Conservation (phyloP, 2,888 invertebrate genomes). For the Volucella inflata region DNA sequence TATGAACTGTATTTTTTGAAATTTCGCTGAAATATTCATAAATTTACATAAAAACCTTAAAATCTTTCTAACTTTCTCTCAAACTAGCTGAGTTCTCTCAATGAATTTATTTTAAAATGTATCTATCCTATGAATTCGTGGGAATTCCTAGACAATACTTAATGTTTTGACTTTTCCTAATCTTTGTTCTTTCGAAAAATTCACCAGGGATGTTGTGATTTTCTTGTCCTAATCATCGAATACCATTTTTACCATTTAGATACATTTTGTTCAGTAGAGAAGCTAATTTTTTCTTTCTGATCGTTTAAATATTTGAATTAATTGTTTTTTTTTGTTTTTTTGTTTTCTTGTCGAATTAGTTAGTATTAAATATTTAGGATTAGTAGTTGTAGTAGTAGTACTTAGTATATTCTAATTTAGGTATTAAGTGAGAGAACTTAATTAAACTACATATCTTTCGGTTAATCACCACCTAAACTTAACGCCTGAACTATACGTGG, state of each 20-base stretch:
- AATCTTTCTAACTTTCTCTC: conserved; percentile 22
- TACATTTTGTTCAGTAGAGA: conserved; percentile 28
- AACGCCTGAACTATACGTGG: conserved; percentile 98
- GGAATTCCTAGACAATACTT: too few relatives aligned
- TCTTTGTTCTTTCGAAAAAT: too few relatives aligned
- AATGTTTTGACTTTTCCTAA: too few relatives aligned
- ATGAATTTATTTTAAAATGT: too few relatives aligned
- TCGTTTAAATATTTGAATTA: too few relatives aligned
- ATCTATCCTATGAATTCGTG: too few relatives aligned
- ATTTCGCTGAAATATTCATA: conserved; percentile 48
- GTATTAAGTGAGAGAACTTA: conserved; percentile 60
- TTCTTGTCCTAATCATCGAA: neutral
- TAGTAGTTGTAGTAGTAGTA: conserved; percentile 40
- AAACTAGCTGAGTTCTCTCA: conserved; percentile 2
- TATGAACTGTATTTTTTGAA: conserved; percentile 21
- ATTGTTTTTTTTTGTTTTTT: too few relatives aligned
- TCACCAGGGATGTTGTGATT: neutral
- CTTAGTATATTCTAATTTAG: conserved; percentile 45
- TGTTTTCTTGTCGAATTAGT: conserved; percentile 37
- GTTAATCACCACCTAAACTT: conserved; percentile 91
- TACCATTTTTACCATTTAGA: neutral
- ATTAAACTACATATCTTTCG: conserved; percentile 79
- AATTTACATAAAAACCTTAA: conserved; percentile 35
- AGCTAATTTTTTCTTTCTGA: conserved; percentile 38
- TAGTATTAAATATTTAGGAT: conserved; percentile 45